Conservation (phyloP, 2,888 invertebrate genomes). For the Phyllotreta striolata region DNA sequence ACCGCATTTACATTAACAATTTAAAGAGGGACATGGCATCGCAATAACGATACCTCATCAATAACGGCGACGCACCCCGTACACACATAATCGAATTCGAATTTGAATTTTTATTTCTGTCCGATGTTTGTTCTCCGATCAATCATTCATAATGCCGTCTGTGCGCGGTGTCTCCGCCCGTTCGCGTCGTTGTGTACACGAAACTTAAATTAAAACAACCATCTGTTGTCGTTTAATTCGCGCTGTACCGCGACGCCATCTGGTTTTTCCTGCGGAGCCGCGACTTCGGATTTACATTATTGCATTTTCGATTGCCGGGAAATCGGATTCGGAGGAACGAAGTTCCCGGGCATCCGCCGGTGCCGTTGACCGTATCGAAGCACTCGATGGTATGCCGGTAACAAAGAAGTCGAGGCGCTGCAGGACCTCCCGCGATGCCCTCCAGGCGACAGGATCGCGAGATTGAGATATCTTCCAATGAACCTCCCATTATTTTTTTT, state of each 20-base stretch:
- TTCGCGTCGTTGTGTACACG: conserved; percentile 22
- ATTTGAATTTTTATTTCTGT: conserved; percentile 18
- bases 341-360: background rate
- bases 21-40: too few relatives aligned
- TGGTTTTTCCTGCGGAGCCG: conserved; percentile 30
- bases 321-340: background rate
- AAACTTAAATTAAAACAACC: conserved; percentile 33
- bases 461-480: conserved; percentile 57
- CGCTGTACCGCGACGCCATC: conserved; percentile 28
- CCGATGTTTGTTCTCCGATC: conserved; percentile 14
- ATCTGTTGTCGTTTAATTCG: conserved; percentile 37
- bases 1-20: too few relatives aligned
- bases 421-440: conserved; percentile 56
- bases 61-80: conserved; percentile 2
- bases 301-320: conserved; percentile 14
- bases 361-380: too few relatives aligned
- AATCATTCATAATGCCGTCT: conserved; percentile 18
- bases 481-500: conserved; percentile 25
- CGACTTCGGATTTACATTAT: conserved; percentile 35
- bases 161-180: conserved; percentile 5
- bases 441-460: conserved; percentile 52
- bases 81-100: conserved; percentile 16
- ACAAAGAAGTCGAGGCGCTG: conserved; percentile 24
- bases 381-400: background rate
- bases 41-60: conserved; percentile 3